Base-by-base conservation (phyloP, 2,888 invertebrate species). In the Pilophorus perplexus region DNA sequence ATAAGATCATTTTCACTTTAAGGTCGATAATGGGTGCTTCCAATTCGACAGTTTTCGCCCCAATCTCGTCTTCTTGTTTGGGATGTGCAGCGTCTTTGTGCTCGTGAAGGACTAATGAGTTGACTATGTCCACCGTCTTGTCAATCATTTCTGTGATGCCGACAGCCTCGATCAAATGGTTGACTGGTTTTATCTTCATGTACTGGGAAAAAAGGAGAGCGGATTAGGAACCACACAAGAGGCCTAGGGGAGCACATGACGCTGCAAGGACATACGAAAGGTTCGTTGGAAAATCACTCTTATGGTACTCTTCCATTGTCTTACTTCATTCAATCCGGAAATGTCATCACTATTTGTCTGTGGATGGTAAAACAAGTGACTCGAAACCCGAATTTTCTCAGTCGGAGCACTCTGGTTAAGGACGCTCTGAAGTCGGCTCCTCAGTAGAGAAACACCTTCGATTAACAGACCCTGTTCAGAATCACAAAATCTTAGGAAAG, bases 1-100 rank as follows among this genome's bases (percentile, higher is more conserved):
- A n/a, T n/a, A n/a, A n/a, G n/a, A n/a, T n/a, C n/a, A n/a, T n/a
- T n/a, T n/a, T n/a, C n/a, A n/a, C n/a, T n/a, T n/a, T n/a, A n/a
- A n/a, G n/a, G n/a, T n/a, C n/a, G n/a, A n/a, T n/a, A n/a, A n/a
- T n/a, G n/a, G n/a, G n/a, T n/a, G n/a, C n/a, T n/a, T n/a, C n/a
- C n/a, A n/a, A n/a, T n/a, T n/a, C n/a, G n/a, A n/a, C n/a, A n/a
- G n/a, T n/a, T n/a, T n/a, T n/a, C n/a, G n/a, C n/a, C n/a, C n/a
- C n/a, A n/a, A n/a, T n/a, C n/a, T n/a, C n/a, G n/a, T n/a, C n/a
- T n/a, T n/a, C n/a, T n/a, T n/a, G n/a, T n/a, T n/a, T n/a, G n/a
- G n/a, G n/a, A n/a, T 27, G 20, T 8, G 59, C 59, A 8, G 59
- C 59, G 16, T 59, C 59, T 27, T 27, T 22, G 18, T 59, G 27